A percentile compares a stretch with the other conserved stretches of the same genome.
Evolutionary conservation across 2,113 vertebrate genomes (phyloP).

Genomic region (Orientallactaga bullata): DNA sequence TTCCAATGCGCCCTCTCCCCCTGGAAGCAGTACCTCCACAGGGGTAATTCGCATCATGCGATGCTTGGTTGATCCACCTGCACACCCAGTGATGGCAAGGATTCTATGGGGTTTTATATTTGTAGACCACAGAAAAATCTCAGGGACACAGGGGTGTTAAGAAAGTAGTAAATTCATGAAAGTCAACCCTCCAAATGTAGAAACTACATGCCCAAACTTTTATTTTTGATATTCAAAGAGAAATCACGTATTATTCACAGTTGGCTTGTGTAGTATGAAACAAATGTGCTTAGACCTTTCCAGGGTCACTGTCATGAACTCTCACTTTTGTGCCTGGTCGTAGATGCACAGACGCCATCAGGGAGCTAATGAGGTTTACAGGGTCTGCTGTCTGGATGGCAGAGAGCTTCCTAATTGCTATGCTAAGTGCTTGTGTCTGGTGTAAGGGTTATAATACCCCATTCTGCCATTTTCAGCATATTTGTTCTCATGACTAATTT

Average conservation of each 20-base stretch:
- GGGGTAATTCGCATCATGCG: too few species aligned
- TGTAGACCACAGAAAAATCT: neutral
- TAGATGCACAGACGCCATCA: neutral
- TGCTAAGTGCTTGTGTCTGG: neutral
- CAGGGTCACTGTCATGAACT: slow-evolving; percentile 1
- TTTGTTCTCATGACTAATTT: slow-evolving; percentile 44
- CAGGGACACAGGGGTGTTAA: rapidly evolving
- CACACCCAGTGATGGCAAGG: neutral
- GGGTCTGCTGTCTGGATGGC: neutral
- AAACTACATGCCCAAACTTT: neutral
- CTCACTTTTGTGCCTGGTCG: neutral
- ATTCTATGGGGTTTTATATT: neutral
- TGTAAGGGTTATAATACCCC: neutral
- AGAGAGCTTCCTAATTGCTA: neutral
- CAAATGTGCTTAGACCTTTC: neutral
- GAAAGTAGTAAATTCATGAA: neutral
- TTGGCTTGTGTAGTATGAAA: neutral
- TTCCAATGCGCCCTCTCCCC: neutral
- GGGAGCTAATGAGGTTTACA: slow-evolving; percentile 45
- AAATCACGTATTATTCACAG: neutral
- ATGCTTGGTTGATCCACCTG: neutral
- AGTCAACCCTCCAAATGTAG: neutral
- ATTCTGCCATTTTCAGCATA: neutral
- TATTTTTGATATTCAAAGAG: neutral
- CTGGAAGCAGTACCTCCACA: neutral